Conservation (phyloP, 2,113 vertebrate species). For the Turnix velox region DNA sequence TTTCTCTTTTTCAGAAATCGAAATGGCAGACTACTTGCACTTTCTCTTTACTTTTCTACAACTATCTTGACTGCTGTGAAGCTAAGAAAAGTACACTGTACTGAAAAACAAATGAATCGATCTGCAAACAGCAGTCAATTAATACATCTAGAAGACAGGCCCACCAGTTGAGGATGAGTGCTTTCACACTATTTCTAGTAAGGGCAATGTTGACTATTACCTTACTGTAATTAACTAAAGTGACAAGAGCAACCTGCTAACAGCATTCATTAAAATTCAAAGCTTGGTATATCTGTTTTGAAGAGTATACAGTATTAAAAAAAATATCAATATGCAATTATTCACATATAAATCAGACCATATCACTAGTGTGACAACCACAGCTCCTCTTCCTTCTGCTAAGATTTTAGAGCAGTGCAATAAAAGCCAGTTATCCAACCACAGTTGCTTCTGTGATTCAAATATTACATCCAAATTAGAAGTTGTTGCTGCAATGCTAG, state of each 20-base stretch:
- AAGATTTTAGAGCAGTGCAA: background rate
- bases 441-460: background rate
- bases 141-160: background rate
- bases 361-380: background rate
- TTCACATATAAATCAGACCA: background rate
- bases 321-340: background rate
- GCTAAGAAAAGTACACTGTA: background rate
- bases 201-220: background rate
- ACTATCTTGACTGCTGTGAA: background rate
- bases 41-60: background rate
- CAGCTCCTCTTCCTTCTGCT: background rate
- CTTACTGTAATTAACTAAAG: rapidly evolving
- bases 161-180: background rate
- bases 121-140: background rate
- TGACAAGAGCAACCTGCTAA: background rate
- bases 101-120: background rate
- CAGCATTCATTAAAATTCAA: background rate
- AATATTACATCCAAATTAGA: background rate
- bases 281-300: background rate
- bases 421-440: background rate
- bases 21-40: background rate
- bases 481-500: background rate
- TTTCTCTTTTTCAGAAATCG: background rate
- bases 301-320: background rate
- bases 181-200: background rate